Evolutionary conservation across 2,888 invertebrate species (phyloP).

Genomic region (Epiperipatus broadwayi): DNA sequence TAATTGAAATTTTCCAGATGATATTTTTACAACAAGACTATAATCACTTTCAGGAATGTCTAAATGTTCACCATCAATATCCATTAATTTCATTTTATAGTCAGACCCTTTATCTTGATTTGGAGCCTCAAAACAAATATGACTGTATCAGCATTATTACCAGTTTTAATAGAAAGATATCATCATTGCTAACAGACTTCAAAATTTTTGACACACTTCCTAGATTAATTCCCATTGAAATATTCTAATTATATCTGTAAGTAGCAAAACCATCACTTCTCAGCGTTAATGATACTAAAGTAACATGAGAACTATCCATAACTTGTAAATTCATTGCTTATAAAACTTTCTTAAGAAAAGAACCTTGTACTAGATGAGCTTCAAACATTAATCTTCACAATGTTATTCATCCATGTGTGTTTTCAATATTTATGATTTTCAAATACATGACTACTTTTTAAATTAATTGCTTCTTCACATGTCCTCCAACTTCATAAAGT

Average conservation of each 20-base stretch:
- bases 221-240: slow-evolving; percentile 93
- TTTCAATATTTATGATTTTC: too few species aligned
- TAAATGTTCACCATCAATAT: slow-evolving; percentile 91
- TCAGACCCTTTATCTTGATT: slow-evolving; percentile 89
- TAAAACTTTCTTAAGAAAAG: slow-evolving; percentile 80
- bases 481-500: too few species aligned
- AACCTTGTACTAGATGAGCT: slow-evolving; percentile 76
- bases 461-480: too few species aligned
- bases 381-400: too few species aligned
- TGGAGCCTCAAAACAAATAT: slow-evolving; percentile 88
- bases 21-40: slow-evolving; percentile 86
- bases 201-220: slow-evolving; percentile 86
- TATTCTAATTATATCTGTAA: slow-evolving; percentile 89
- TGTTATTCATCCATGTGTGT: too few species aligned
- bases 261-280: slow-evolving; percentile 92
- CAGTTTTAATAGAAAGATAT: slow-evolving; percentile 89
- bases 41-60: slow-evolving; percentile 79
- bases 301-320: slow-evolving; percentile 99
- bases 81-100: slow-evolving; percentile 97
- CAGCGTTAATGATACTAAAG: slow-evolving; percentile 76
- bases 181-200: slow-evolving; percentile 83
- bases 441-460: too few species aligned
- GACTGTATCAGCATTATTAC: slow-evolving; percentile 87
- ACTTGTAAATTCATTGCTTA: slow-evolving; percentile 68
- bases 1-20: slow-evolving; percentile 82